Evolutionary conservation across 2,888 invertebrate genomes (phyloP).

Genomic region (Onthophagus sagittarius): DNA sequence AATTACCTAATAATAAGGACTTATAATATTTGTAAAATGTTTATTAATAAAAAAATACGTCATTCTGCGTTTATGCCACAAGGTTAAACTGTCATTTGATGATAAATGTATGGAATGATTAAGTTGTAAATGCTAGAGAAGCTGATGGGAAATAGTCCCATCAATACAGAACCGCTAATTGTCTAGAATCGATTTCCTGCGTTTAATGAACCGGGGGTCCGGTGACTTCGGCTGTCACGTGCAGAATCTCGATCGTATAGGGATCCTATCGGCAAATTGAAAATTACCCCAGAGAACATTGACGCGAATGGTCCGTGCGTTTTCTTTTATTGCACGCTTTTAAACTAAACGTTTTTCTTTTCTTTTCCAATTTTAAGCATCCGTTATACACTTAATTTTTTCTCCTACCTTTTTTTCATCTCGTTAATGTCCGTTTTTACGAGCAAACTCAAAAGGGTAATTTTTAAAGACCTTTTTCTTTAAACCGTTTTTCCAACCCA

Average conservation of each 20-base stretch:
- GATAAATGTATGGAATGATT: neutral
- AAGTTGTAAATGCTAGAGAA: neutral
- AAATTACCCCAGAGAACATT: neutral
- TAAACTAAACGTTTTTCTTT: neutral
- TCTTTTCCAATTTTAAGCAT: neutral
- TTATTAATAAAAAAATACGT: too few relatives aligned
- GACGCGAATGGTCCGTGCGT: neutral
- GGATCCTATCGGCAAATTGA: neutral
- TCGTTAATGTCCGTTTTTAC: neutral
- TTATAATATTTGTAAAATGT: too few relatives aligned
- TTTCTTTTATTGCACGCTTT: neutral
- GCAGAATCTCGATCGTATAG: neutral
- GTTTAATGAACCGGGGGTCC: neutral
- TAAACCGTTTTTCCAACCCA: neutral
- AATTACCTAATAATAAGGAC: too few relatives aligned
- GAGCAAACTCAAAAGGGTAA: neutral
- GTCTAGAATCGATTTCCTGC: neutral
- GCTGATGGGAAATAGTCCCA: neutral
- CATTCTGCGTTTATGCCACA: too few relatives aligned
- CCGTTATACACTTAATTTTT: neutral
- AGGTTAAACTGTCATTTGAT: neutral
- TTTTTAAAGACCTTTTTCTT: neutral
- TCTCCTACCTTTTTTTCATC: neutral
- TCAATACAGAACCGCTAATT: neutral
- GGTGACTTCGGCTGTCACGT: neutral